Base-by-base conservation (phyloP, 2,888 invertebrate genomes). In the Lymantria monacha region DNA sequence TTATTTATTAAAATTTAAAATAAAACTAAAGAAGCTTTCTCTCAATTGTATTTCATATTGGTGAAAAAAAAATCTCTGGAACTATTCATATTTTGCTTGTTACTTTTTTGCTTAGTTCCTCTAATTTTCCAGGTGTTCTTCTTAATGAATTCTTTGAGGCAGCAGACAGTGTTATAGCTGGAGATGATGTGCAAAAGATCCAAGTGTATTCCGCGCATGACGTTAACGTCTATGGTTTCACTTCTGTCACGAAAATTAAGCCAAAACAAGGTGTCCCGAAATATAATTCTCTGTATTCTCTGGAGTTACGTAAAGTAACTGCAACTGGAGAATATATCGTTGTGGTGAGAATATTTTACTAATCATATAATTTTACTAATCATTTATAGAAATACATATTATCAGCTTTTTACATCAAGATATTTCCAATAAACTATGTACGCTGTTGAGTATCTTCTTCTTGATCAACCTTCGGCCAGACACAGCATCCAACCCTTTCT, bases 141-240 rank as follows among this genome's bases (percentile, higher is more conserved):
- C 49, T 75, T 1, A 63, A 72, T 30, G 57, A 74, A 33, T 76
- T 76, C 52, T 66, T 69, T 54, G 37, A 36, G 0, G 55, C 56
- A 40, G 68, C 66, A 0, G 60, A 61, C 12, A 47, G 53, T 11
- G 33, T 67, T 0, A 59, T 70, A 1, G 47, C 61, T 2, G 74
- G 72, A 0, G 22, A 22, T n/a, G 53, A 52, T 1, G 61, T 65
- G 0, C 66, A 51, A 3, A 56, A 51, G 10, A 51, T 76, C 7
- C 61, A 68, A 12, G 42, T 74, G 7, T 67, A 70, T 49, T 76
- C 76, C 1, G 75, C 67, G 2, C 76, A 76, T 9, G 77, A 77
- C 31, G 7, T 59, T 0, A 76, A 70, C 46, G 74, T 76, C 0
- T 73, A 49, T n/a, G 41, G 67, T 0, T 57, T 74, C 5, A 30